Percentiles rank a stretch among this genome's conserved stretches.
These are phyloP conservation scores for Sarcophaga variegata DNA, from an alignment of 2,888 invertebrate species.

Conservation along the genomic window DNA sequence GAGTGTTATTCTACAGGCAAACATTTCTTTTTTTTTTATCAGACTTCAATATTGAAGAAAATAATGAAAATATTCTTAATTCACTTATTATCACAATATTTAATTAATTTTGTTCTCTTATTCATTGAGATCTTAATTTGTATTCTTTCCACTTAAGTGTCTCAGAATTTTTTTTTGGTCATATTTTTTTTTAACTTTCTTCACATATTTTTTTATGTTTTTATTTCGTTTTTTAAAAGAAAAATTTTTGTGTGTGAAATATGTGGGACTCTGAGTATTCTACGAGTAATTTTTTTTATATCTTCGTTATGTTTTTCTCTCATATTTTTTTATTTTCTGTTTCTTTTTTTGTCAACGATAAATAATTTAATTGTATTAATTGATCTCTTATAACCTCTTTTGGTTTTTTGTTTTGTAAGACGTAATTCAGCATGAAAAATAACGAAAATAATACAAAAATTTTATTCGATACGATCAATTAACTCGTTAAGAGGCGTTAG, in stretches of 20 bases:
- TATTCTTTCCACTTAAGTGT: neutral
- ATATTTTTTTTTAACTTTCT: neutral
- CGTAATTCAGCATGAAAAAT: slow-evolving; percentile 30
- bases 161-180: neutral
- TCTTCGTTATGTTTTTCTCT: too few relatives aligned
- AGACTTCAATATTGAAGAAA: too few relatives aligned
- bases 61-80: too few relatives aligned
- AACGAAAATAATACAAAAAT: slow-evolving; percentile 46
- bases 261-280: neutral
- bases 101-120: too few relatives aligned
- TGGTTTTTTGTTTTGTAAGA: neutral
- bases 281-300: too few relatives aligned
- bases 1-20: too few relatives aligned
- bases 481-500: slow-evolving; percentile 49
- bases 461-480: slow-evolving; percentile 59
- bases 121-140: too few relatives aligned
- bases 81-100: too few relatives aligned
- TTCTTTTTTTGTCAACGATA: slow-evolving; percentile 67
- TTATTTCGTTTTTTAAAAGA: neutral
- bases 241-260: neutral
- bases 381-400: slow-evolving; percentile 75
- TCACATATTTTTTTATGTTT: neutral
- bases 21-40: too few relatives aligned
- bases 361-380: slow-evolving; percentile 79
- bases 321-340: slow-evolving; percentile 14